Evolutionary conservation across 2,113 vertebrate genomes (phyloP).

Genomic region (Solenodon paradoxus): DNA sequence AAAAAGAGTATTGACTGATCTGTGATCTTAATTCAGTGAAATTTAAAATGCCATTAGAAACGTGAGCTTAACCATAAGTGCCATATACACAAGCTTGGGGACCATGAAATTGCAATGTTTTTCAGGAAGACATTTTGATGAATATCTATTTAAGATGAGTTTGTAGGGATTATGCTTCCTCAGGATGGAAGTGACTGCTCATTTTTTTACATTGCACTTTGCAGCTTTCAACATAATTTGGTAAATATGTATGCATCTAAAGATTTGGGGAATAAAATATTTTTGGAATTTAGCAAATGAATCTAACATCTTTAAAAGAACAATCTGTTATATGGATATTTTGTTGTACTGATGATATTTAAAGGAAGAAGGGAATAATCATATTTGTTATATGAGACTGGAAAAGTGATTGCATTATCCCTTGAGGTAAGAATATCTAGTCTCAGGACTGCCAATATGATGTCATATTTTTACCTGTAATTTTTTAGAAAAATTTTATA

Average conservation of each 20-base stretch:
- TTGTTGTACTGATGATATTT: constrained; percentile 12
- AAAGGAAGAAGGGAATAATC: not conserved
- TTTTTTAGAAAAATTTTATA: too few species aligned
- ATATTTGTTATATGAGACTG: not conserved
- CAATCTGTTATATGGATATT: not conserved
- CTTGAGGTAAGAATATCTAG: not conserved
- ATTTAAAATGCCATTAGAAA: not conserved
- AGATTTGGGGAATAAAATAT: constrained; percentile 37
- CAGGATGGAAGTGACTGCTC: constrained; percentile 25
- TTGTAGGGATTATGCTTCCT: not conserved
- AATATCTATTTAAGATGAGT: not conserved
- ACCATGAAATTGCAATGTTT: not conserved
- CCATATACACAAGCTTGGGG: not conserved
- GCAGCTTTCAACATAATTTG: constrained; percentile 38
- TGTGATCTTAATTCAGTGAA: not conserved
- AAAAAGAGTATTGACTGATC: not conserved
- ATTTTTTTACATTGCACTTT: not conserved
- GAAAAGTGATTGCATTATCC: not conserved
- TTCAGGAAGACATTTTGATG: not conserved
- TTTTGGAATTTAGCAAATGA: constrained; percentile 43
- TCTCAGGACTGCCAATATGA: too few species aligned
- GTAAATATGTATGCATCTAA: not conserved
- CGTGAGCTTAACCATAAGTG: not conserved
- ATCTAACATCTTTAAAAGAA: constrained; percentile 14
- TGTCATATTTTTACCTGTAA: too few species aligned